A percentile compares a stretch with the other conserved stretches of the same genome.
phyloP scores from a whole-genome alignment of 2,113 vertebrate genomes.

The Brachypodius melanocephalos region DNA sequence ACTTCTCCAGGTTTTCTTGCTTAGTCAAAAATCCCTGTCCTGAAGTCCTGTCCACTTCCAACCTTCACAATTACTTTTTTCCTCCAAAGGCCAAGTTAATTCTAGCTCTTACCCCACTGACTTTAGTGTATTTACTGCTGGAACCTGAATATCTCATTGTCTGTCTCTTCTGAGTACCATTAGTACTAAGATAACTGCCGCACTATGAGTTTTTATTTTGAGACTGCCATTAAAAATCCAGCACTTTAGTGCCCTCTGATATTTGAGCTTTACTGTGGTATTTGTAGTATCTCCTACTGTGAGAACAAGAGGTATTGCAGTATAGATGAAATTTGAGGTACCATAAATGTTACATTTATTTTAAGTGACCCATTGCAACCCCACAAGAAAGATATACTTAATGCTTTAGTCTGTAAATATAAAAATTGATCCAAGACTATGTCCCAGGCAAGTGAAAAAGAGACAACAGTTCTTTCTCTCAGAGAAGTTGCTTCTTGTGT shows the following conservation, averaged over 20 bases:
- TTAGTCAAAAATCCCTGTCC: not conserved
- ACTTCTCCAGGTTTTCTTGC: not conserved
- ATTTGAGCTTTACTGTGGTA: constrained; percentile 40
- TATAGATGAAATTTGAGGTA: constrained; percentile 25
- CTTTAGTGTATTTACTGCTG: not conserved
- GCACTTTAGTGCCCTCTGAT: not conserved
- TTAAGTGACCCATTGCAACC: not conserved
- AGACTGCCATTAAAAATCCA: not conserved
- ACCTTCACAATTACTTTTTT: not conserved
- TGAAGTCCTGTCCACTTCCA: not conserved
- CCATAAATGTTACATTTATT: not conserved
- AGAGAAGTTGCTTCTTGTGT: not conserved
- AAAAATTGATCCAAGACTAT: constrained; percentile 29
- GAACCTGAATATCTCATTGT: not conserved
- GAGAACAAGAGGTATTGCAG: constrained; percentile 10
- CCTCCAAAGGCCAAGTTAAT: not conserved
- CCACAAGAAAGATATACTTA: not conserved
- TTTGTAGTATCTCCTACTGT: not conserved
- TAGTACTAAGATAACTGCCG: not conserved
- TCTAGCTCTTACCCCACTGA: not conserved
- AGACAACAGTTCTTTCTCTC: not conserved
- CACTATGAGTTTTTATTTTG: constrained; percentile 18
- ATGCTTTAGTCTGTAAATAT: constrained; percentile 15
- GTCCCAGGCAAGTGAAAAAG: not conserved
- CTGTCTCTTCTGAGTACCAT: not conserved